phyloP scores from a whole-genome alignment of 1,140 invertebrate genomes.

The Parapsyche elsis region DNA sequence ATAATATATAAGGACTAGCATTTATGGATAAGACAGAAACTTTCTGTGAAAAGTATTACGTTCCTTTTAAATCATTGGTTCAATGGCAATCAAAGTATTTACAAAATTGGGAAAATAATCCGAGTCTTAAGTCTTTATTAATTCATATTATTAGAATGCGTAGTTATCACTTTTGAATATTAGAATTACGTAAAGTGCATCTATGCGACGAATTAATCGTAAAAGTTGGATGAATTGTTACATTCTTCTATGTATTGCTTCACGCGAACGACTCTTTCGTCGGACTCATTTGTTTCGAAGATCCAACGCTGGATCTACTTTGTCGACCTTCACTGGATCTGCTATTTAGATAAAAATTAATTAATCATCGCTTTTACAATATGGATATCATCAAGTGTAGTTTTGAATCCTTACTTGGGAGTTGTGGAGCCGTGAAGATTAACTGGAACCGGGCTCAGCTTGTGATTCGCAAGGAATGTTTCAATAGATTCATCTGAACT shows the following conservation, averaged over 20 bases:
- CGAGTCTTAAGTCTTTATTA: neutral
- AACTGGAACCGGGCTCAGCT: conserved; percentile 63
- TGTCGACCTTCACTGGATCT: conserved; percentile 51
- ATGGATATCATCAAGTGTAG: neutral
- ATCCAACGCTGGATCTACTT: conserved; percentile 46
- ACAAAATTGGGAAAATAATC: conserved; percentile 12
- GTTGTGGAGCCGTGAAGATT: conserved; percentile 62
- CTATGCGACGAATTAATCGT: neutral
- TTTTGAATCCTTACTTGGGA: conserved; percentile 60
- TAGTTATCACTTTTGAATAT: neutral
- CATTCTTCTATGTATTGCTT: neutral
- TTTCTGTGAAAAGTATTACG: too few species aligned
- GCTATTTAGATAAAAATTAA: neutral
- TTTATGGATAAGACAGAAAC: too few species aligned
- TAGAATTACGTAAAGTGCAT: too few species aligned
- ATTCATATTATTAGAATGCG: too few species aligned
- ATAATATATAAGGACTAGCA: too few species aligned
- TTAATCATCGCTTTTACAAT: neutral
- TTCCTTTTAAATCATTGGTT: neutral
- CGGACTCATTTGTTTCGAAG: conserved; percentile 52
- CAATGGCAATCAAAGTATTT: neutral
- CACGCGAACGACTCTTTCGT: conserved; percentile 52
- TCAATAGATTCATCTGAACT: conserved; percentile 72
- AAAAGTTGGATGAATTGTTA: neutral
- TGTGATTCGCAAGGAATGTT: conserved; percentile 70